Percentiles rank a stretch among this genome's conserved stretches.
Evolutionary conservation across 2,113 vertebrate genomes (phyloP).

Genomic region (Calonectris borealis): DNA sequence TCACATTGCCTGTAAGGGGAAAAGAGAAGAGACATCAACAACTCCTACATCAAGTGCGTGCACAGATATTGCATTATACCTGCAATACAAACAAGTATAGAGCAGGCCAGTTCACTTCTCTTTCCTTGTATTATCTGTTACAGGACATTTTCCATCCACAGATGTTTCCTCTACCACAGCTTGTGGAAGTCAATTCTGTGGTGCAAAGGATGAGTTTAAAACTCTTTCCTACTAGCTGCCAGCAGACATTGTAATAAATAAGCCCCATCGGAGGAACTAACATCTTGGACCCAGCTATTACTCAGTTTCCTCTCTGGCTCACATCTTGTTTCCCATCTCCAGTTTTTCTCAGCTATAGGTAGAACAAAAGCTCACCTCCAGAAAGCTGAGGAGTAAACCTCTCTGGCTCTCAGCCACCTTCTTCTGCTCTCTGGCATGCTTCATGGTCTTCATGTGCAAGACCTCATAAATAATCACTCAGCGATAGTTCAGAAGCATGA

Average conservation of each 20-base stretch:
- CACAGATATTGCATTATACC: neutral
- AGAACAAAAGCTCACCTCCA: neutral
- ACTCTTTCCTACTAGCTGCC: neutral
- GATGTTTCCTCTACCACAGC: constrained; percentile 40
- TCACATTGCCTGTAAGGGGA: neutral
- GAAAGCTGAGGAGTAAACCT: neutral
- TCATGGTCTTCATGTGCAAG: neutral
- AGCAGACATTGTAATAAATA: neutral
- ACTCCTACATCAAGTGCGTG: neutral
- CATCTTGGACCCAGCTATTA: neutral
- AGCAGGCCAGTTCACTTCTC: neutral
- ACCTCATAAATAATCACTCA: neutral
- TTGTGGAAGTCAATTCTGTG: neutral
- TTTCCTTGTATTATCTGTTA: constrained; percentile 24
- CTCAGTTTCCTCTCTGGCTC: constrained; percentile 9
- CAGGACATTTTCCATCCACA: constrained; percentile 33
- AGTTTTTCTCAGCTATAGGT: neutral
- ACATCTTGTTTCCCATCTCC: neutral
- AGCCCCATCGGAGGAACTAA: neutral
- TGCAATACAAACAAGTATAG: neutral
- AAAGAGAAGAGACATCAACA: neutral
- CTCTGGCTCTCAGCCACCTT: neutral
- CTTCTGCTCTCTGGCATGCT: neutral
- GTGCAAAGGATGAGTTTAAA: neutral
- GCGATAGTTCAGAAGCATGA: neutral